These are phyloP conservation scores for Chromoteleia sp. DNA, from an alignment of 2,888 invertebrate genomes.

Conservation along the genomic window DNA sequence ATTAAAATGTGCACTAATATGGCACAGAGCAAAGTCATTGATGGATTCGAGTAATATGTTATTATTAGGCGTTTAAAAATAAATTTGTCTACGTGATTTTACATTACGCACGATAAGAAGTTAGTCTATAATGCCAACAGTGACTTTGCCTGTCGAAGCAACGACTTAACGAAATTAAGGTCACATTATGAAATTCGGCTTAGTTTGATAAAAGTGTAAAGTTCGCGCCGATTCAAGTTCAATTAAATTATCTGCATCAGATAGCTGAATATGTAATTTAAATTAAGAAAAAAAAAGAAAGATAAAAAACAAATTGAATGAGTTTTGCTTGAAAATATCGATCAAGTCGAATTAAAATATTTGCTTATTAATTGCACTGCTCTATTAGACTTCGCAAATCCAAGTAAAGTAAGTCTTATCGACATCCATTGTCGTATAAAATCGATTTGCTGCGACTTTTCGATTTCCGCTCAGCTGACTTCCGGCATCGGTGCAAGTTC, in stretches of 20 bases:
- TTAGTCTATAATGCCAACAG: background rate
- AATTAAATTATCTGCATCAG: background rate
- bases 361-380: background rate
- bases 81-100: constrained; percentile 34
- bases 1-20: constrained; percentile 14
- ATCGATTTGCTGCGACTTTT: constrained; percentile 56
- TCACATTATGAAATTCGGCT: constrained; percentile 3
- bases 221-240: background rate
- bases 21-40: constrained; percentile 15
- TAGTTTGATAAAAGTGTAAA: constrained; percentile 7
- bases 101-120: background rate
- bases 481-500: constrained; percentile 59
- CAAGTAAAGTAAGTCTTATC: background rate
- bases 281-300: too few relatives aligned
- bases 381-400: constrained; percentile 4
- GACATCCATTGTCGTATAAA: constrained; percentile 17
- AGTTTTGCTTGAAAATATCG: too few relatives aligned
- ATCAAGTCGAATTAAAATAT: too few relatives aligned
- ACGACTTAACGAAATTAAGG: constrained; percentile 11
- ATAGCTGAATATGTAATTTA: constrained; percentile 14
- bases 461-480: constrained; percentile 71
- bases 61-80: constrained; percentile 26
- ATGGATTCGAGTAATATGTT: background rate
- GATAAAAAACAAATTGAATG: too few relatives aligned
- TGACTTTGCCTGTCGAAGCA: background rate